These are phyloP conservation scores for Neotoxoptera formosana DNA, from an alignment of 1,140 invertebrate genomes.

Conservation along the genomic window DNA sequence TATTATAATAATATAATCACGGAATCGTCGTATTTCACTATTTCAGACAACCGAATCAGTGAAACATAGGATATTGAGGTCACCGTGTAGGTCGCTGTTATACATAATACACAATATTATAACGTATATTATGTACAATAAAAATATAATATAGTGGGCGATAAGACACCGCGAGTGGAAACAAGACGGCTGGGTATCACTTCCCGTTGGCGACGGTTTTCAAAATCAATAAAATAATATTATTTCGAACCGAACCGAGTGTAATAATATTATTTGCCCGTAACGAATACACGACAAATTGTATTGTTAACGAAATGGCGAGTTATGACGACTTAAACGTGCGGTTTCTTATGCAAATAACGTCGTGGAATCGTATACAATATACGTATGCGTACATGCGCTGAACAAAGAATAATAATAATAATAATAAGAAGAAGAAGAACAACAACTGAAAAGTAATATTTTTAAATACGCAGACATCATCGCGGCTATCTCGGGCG, in stretches of 20 bases:
- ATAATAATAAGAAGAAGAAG: neutral
- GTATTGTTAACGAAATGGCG: neutral
- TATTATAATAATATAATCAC: neutral
- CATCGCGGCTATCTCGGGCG: neutral
- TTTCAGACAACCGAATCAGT: neutral
- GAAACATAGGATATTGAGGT: conserved; percentile 15
- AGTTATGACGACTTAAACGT: neutral
- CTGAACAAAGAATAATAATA: neutral
- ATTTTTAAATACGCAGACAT: neutral
- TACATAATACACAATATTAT: neutral
- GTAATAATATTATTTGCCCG: neutral
- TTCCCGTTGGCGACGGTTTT: conserved; percentile 12
- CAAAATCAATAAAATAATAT: neutral
- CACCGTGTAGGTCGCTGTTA: conserved; percentile 21
- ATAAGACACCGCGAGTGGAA: neutral
- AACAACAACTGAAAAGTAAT: neutral
- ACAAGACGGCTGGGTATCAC: neutral
- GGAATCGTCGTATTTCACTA: neutral
- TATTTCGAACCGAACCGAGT: neutral
- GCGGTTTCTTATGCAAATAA: neutral
- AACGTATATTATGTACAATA: neutral
- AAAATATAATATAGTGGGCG: neutral
- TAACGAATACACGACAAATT: neutral
- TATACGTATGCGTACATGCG: neutral
- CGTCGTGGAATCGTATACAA: neutral